Evolutionary conservation across 1,140 invertebrate species (phyloP).

Genomic region (Centruroides vittatus): DNA sequence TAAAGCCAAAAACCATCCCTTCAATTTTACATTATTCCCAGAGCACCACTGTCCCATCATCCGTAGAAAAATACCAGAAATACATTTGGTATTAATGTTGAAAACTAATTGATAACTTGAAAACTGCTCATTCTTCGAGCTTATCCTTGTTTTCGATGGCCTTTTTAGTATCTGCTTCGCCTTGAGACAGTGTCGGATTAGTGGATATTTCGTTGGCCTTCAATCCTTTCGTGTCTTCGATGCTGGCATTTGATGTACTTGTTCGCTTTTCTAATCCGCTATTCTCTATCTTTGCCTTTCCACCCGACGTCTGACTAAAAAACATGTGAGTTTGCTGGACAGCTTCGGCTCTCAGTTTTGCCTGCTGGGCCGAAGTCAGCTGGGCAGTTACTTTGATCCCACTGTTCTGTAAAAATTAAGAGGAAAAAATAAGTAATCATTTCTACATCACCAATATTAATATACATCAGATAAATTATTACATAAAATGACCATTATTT

Average conservation of each 20-base stretch:
- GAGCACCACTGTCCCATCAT: no score
- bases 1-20: no score
- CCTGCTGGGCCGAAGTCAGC: constrained; percentile 23
- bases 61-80: no score
- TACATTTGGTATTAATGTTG: no score
- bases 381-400: constrained; percentile 1
- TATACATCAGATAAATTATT: no score
- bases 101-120: background rate
- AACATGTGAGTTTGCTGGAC: constrained; percentile 25
- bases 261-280: background rate
- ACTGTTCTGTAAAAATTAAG: no score
- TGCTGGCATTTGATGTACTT: background rate
- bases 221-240: constrained; percentile 7
- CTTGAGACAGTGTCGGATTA: background rate
- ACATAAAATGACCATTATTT: no score
- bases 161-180: constrained; percentile 3
- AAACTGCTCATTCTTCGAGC: background rate
- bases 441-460: no score
- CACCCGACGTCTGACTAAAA: constrained; percentile 17
- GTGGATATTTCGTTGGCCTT: background rate
- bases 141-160: constrained; percentile 1
- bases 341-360: constrained; percentile 24
- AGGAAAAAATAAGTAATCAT: no score
- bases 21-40: no score
- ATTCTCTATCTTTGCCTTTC: background rate